Base-by-base conservation (phyloP, 2,888 invertebrate genomes). In the Proisotoma minuta region DNA sequence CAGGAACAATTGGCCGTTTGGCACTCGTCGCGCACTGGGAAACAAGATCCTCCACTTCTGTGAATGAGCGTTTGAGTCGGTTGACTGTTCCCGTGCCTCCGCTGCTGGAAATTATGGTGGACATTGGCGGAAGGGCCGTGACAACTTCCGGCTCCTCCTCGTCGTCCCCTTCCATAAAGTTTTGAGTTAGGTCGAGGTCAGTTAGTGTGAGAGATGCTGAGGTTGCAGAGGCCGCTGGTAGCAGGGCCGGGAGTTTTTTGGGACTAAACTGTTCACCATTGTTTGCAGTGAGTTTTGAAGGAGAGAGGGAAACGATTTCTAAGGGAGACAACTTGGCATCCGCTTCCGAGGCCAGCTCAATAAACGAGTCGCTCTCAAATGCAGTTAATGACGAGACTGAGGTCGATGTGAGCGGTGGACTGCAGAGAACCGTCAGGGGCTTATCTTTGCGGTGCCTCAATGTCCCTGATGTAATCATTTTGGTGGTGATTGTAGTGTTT, bases 41-140 rank as follows among this genome's bases (percentile, higher is more conserved):
- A 51, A 69, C 64, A 39, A 70, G 60, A 50, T 73, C 73, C 49
- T 73, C 73, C 27, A 72, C 69, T 47, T 73, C 73, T 29, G 65
- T 24, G 59, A 69, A 69, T 27, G 69, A 53, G 50, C 71, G 70
- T 62, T 72, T 72, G 66, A 70, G 70, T 69, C 72, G 67, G 52
- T 70, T 66, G 51, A 69, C 53, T 29, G 50, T 49, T 2, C 53
- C 15, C 18, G 54, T 40, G 51, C 2, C 43, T 40, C 50, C 39
- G 26, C 29, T 59, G 39, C n/a, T 29, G 52, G 58, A 43, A 49
- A 56, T 29, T 34, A 24, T 22, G 26, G 57, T 57, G 60, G 22
- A 34, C 26, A n/a, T 58, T 27, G 53, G 18, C 27, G 57, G 60
- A 27, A 29, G 48, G 22, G 34, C 27, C 53, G 29, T 27, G 20